These are phyloP conservation scores for Nematopogon swammerdamellus DNA, from an alignment of 2,888 invertebrate species.

Conservation along the genomic window DNA sequence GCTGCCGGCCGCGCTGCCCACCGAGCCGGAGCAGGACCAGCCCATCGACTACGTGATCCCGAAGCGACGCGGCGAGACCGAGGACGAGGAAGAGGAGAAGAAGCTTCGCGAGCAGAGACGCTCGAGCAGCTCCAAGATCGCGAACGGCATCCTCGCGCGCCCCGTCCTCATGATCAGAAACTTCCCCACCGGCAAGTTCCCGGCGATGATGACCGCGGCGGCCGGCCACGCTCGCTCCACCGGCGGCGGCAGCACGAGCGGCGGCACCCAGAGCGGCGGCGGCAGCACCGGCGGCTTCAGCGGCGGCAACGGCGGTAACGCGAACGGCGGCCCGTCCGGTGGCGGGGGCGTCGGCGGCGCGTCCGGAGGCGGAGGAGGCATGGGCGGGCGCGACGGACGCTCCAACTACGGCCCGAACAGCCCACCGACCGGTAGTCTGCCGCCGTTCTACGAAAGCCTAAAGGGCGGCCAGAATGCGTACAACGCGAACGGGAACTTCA, in stretches of 20 bases:
- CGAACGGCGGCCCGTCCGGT: conserved; percentile 48
- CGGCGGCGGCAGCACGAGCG: conserved; percentile 52
- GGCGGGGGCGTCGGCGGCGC: conserved; percentile 57
- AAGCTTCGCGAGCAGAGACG: conserved; percentile 66
- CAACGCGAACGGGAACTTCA: conserved; percentile 64
- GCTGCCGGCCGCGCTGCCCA: conserved; percentile 46
- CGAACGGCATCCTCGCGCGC: conserved; percentile 50
- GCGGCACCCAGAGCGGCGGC: conserved; percentile 49
- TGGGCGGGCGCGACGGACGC: conserved; percentile 75
- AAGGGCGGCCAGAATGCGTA: conserved; percentile 76
- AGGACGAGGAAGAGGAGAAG: conserved; percentile 67
- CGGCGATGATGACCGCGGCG: conserved; percentile 68
- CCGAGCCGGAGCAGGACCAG: conserved; percentile 77
- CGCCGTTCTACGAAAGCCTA: conserved; percentile 86
- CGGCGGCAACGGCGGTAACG: conserved; percentile 52
- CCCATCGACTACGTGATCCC: conserved; percentile 88
- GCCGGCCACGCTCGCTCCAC: conserved; percentile 77
- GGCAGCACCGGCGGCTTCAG: conserved; percentile 43
- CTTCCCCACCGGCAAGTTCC: conserved; percentile 55
- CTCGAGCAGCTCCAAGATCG: conserved; percentile 65
- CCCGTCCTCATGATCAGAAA: conserved; percentile 56
- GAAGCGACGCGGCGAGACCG: conserved; percentile 67
- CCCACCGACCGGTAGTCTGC: conserved; percentile 81
- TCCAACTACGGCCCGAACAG: conserved; percentile 86
- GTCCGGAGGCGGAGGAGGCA: conserved; percentile 72